A percentile compares a stretch with the other conserved stretches of the same genome.
phyloP scores from a whole-genome alignment of 1,140 invertebrate species.

The Cataglyphis hispanica region DNA sequence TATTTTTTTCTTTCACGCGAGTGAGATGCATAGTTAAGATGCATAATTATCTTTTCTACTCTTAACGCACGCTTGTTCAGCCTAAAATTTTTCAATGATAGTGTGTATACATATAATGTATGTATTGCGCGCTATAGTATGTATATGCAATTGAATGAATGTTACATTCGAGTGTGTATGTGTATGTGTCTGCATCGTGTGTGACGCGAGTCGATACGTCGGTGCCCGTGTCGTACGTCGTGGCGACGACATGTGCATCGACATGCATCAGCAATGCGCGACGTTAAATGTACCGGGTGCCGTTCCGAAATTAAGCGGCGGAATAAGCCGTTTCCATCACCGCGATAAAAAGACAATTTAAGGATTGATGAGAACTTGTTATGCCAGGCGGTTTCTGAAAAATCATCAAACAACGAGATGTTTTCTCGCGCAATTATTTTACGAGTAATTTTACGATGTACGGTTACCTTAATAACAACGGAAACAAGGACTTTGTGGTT shows the following conservation, averaged over 20 bases:
- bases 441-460: conserved; percentile 70
- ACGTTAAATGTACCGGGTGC: conserved; percentile 55
- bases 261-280: conserved; percentile 34
- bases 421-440: conserved; percentile 61
- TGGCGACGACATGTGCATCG: conserved; percentile 58
- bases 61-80: not conserved
- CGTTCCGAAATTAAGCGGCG: conserved; percentile 51
- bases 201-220: conserved; percentile 49
- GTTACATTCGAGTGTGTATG: not conserved
- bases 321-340: not conserved
- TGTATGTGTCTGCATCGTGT: not conserved
- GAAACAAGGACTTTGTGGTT: conserved; percentile 51
- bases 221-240: conserved; percentile 32
- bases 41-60: not conserved
- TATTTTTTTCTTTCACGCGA: not conserved
- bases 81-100: not conserved
- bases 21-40: not conserved
- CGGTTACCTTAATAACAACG: conserved; percentile 64
- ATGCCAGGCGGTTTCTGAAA: conserved; percentile 49
- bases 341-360: conserved; percentile 67
- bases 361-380: conserved; percentile 22
- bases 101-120: not conserved
- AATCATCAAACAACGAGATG: conserved; percentile 53
- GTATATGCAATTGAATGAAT: conserved; percentile 10
- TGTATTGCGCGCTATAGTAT: conserved; percentile 38